Evolutionary conservation across 2,888 invertebrate species (phyloP).

Genomic region (Pterostichus niger): DNA sequence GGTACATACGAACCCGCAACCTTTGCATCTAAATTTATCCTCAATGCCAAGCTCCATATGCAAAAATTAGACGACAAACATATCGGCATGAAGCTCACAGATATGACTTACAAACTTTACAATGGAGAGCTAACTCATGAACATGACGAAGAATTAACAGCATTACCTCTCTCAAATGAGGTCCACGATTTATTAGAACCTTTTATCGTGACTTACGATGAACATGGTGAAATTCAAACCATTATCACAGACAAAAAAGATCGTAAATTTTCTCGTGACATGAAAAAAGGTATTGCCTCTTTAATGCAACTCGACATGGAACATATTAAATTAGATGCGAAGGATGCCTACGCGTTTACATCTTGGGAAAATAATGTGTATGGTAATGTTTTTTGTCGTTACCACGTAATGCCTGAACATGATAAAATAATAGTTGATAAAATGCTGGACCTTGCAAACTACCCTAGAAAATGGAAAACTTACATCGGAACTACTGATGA

Average conservation of each 20-base stretch:
- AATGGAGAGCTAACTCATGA: constrained; percentile 71
- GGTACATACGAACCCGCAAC: constrained; percentile 73
- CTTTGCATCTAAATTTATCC: constrained; percentile 73
- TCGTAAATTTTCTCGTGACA: constrained; percentile 72
- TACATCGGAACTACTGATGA: constrained; percentile 31
- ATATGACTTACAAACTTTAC: constrained; percentile 73
- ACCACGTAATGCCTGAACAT: constrained; percentile 72
- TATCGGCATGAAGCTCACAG: constrained; percentile 71
- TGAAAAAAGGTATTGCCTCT: constrained; percentile 76
- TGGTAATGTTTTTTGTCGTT: constrained; percentile 73
- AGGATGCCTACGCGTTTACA: constrained; percentile 72
- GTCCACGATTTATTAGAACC: constrained; percentile 69
- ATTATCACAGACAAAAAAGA: constrained; percentile 72
- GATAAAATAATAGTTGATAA: constrained; percentile 73
- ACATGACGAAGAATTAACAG: constrained; percentile 9
- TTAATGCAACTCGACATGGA: constrained; percentile 75
- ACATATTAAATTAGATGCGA: constrained; percentile 70
- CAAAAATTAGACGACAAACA: constrained; percentile 72
- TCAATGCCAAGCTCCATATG: constrained; percentile 74
- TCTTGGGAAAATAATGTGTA: constrained; percentile 75
- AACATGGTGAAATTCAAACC: constrained; percentile 72
- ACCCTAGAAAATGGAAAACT: constrained; percentile 33
- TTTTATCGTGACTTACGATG: constrained; percentile 71
- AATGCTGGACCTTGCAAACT: constrained; percentile 69
- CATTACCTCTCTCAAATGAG: constrained; percentile 39